phyloP scores from a whole-genome alignment of 2,113 vertebrate species.

The Diphyllodes magnificus region DNA sequence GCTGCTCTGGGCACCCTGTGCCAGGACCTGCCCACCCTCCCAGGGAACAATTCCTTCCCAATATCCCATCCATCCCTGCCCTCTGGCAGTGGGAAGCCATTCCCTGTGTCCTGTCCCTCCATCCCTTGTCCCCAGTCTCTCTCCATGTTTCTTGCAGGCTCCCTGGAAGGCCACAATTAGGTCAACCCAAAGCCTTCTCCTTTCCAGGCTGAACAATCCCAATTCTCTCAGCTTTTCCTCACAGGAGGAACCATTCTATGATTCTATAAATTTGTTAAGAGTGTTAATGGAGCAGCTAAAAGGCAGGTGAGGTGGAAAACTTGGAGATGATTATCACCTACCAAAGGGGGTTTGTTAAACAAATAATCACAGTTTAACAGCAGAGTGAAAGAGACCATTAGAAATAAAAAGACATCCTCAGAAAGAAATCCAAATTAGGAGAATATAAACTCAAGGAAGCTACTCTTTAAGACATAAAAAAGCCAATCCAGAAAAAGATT shows the following conservation, averaged over 20 bases:
- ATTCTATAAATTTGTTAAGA: neutral
- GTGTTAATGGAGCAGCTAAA: neutral
- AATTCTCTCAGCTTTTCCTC: neutral
- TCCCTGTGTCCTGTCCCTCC: neutral
- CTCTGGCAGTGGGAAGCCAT: neutral
- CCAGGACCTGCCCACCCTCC: neutral
- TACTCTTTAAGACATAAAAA: neutral
- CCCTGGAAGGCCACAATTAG: neutral
- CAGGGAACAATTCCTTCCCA: neutral
- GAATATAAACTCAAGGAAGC: neutral
- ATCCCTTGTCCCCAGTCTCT: neutral
- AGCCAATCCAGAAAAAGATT: neutral
- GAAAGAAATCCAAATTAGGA: neutral
- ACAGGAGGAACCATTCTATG: neutral
- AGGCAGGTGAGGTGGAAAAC: neutral
- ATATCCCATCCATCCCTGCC: fast-evolving
- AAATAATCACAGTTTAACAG: neutral
- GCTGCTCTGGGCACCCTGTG: neutral
- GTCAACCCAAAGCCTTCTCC: neutral
- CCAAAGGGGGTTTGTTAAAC: neutral
- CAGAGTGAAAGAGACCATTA: neutral
- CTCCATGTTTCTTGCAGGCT: neutral
- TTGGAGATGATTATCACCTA: neutral
- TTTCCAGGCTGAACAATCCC: neutral
- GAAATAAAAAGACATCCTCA: neutral